phyloP scores from a whole-genome alignment of 2,888 invertebrate genomes.

The Girardia tigrina region DNA sequence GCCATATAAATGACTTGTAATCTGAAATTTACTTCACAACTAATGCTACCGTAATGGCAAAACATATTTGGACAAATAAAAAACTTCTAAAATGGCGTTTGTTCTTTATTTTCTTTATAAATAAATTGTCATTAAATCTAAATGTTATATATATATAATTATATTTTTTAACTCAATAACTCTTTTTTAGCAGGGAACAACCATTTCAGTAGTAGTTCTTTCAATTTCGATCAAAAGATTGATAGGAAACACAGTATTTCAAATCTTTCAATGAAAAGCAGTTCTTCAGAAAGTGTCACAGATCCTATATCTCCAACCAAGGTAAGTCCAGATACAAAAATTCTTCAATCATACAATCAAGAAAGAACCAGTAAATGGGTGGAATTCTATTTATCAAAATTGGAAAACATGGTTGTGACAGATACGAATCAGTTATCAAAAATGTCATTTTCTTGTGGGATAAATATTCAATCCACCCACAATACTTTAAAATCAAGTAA shows the following conservation, averaged over 20 bases:
- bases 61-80: too few relatives aligned
- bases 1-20: too few relatives aligned
- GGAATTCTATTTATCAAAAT: slow-evolving; percentile 13
- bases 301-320: background rate
- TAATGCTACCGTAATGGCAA: too few relatives aligned
- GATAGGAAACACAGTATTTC: slow-evolving; percentile 4
- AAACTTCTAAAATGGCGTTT: too few relatives aligned
- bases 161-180: too few relatives aligned
- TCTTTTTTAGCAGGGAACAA: too few relatives aligned
- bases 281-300: background rate
- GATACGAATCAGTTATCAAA: background rate
- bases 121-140: too few relatives aligned
- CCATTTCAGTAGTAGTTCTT: too few relatives aligned
- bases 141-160: too few relatives aligned
- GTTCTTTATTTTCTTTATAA: too few relatives aligned
- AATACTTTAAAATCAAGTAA: background rate
- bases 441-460: background rate
- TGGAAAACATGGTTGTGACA: background rate
- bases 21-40: too few relatives aligned
- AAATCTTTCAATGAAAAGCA: background rate
- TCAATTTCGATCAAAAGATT: too few relatives aligned
- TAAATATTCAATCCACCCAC: background rate
- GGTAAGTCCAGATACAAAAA: background rate
- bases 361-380: background rate
- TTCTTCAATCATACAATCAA: background rate